These are phyloP conservation scores for Scaptomyza cyrtandrae DNA, from an alignment of 2,888 invertebrate genomes.

Conservation along the genomic window DNA sequence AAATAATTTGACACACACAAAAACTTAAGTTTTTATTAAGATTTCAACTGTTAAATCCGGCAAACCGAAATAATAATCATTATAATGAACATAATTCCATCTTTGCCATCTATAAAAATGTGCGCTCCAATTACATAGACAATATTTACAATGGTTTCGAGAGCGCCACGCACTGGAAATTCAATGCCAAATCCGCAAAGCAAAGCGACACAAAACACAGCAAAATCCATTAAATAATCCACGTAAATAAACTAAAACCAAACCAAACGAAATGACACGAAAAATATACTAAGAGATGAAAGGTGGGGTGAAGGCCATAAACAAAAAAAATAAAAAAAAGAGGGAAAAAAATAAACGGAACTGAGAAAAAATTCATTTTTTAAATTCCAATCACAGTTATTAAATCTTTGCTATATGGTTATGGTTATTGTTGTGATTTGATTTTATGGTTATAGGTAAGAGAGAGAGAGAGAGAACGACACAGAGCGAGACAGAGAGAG, in stretches of 20 bases:
- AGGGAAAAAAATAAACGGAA: slow-evolving; percentile 21
- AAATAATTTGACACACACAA: neutral
- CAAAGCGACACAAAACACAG: slow-evolving; percentile 17
- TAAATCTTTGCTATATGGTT: slow-evolving; percentile 79
- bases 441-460: slow-evolving; percentile 73
- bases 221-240: slow-evolving; percentile 76
- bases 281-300: slow-evolving; percentile 28
- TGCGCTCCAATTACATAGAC: slow-evolving; percentile 68
- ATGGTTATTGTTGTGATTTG: slow-evolving; percentile 79
- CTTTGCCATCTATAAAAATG: slow-evolving; percentile 42
- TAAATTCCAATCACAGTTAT: slow-evolving; percentile 78
- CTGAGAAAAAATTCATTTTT: slow-evolving; percentile 71
- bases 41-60: slow-evolving; percentile 29
- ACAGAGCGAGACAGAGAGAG: neutral
- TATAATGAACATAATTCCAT: slow-evolving; percentile 28
- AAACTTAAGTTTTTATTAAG: slow-evolving; percentile 1
- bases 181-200: slow-evolving; percentile 64
- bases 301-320: slow-evolving; percentile 21
- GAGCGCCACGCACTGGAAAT: slow-evolving; percentile 49
- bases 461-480: neutral
- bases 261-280: slow-evolving; percentile 56
- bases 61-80: slow-evolving; percentile 15
- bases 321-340: slow-evolving; percentile 33
- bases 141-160: slow-evolving; percentile 63
- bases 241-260: slow-evolving; percentile 69